Conservation (phyloP, 2,888 invertebrate genomes). For the Eudemis profundana region DNA sequence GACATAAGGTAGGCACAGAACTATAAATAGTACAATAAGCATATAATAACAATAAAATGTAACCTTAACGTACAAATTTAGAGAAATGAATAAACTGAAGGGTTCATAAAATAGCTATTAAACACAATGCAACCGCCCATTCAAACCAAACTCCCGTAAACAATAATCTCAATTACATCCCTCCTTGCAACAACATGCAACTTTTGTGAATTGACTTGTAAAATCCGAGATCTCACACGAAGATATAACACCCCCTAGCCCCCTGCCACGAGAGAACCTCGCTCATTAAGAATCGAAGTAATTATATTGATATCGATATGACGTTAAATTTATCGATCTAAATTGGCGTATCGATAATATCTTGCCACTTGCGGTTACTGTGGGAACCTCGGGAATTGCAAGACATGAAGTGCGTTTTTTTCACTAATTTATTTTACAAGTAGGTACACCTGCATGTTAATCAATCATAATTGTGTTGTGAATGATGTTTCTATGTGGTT, state of each 20-base stretch:
- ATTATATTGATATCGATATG: slow-evolving; percentile 58
- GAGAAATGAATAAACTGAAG: slow-evolving; percentile 25
- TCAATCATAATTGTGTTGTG: background rate
- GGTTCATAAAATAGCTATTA: slow-evolving; percentile 51
- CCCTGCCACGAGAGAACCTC: slow-evolving; percentile 78
- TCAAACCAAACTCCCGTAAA: slow-evolving; percentile 58
- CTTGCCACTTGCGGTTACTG: slow-evolving; percentile 67
- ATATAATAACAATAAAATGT: slow-evolving; percentile 6
- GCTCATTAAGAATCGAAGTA: slow-evolving; percentile 66
- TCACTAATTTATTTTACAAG: background rate
- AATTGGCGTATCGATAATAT: slow-evolving; percentile 73
- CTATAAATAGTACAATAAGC: background rate
- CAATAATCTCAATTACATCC: slow-evolving; percentile 62
- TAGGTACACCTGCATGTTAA: slow-evolving; percentile 24
- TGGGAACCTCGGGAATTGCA: slow-evolving; percentile 64
- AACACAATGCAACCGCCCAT: slow-evolving; percentile 49
- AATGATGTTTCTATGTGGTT: background rate
- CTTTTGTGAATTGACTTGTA: slow-evolving; percentile 63
- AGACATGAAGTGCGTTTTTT: slow-evolving; percentile 3
- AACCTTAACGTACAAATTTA: slow-evolving; percentile 13
- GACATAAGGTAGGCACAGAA: too few relatives aligned
- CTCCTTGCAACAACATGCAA: slow-evolving; percentile 45
- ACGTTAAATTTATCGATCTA: slow-evolving; percentile 68
- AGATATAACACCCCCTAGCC: slow-evolving; percentile 72
- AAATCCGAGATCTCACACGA: slow-evolving; percentile 78